These are phyloP conservation scores for Eurosta solidaginis DNA, from an alignment of 1,140 invertebrate species.

Conservation along the genomic window DNA sequence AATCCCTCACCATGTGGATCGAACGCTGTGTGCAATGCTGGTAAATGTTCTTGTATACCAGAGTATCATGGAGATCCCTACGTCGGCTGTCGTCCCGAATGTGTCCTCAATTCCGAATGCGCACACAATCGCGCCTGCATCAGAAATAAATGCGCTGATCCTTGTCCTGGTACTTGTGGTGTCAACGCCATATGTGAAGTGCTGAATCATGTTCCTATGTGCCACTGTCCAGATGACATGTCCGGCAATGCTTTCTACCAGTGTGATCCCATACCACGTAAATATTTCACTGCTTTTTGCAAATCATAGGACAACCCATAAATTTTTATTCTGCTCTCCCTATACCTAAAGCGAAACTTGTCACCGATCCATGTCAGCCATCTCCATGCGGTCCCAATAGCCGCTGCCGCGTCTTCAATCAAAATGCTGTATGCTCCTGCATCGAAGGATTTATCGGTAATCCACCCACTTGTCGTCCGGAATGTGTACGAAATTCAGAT, in stretches of 20 bases:
- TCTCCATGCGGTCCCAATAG: conserved; percentile 67
- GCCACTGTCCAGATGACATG: conserved; percentile 66
- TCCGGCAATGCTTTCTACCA: conserved; percentile 54
- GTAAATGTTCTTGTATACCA: conserved; percentile 62
- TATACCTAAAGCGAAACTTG: conserved; percentile 38
- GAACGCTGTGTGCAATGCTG: conserved; percentile 68
- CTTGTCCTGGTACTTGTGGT: conserved; percentile 71
- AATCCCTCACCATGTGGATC: conserved; percentile 73
- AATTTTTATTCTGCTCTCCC: conserved; percentile 58
- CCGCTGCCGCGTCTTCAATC: conserved; percentile 62
- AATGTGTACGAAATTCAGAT: conserved; percentile 81
- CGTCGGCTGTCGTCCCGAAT: conserved; percentile 54
- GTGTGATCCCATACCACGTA: conserved; percentile 59
- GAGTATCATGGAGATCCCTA: conserved; percentile 67
- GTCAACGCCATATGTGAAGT: conserved; percentile 70
- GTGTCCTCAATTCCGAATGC: conserved; percentile 61
- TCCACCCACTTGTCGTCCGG: conserved; percentile 79
- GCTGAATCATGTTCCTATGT: conserved; percentile 70
- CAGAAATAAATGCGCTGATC: conserved; percentile 69
- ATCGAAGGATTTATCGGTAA: conserved; percentile 66
- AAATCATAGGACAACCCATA: neutral
- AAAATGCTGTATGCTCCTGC: conserved; percentile 68
- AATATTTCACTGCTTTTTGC: neutral
- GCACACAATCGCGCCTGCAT: conserved; percentile 66
- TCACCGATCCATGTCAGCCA: conserved; percentile 66